phyloP scores from a whole-genome alignment of 2,888 invertebrate species.

The Caradrina kadenii region DNA sequence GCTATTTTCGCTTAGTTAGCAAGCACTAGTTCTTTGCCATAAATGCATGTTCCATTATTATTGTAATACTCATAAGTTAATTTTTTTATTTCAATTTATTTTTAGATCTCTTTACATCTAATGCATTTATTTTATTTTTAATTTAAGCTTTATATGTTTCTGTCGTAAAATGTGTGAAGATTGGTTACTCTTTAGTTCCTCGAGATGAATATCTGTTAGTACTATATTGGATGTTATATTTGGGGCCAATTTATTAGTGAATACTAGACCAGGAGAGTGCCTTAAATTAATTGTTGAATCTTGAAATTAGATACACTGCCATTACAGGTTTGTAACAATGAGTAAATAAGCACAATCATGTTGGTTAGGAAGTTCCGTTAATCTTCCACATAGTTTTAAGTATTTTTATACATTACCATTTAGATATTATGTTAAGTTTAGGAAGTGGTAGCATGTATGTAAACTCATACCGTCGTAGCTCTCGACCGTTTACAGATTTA shows the following conservation, averaged over 20 bases:
- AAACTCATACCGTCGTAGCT: conserved; percentile 67
- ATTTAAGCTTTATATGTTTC: conserved; percentile 77
- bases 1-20: conserved; percentile 90
- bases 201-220: conserved; percentile 74
- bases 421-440: conserved; percentile 85
- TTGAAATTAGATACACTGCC: conserved; percentile 78
- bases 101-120: conserved; percentile 90
- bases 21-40: conserved; percentile 90
- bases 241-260: conserved; percentile 80
- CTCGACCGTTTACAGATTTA: conserved; percentile 27
- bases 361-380: conserved; percentile 75
- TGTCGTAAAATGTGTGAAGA: conserved; percentile 76
- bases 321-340: conserved; percentile 70
- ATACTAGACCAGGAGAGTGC: conserved; percentile 80
- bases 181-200: conserved; percentile 81
- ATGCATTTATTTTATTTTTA: conserved; percentile 88
- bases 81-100: conserved; percentile 86
- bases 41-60: conserved; percentile 90
- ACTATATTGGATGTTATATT: conserved; percentile 74
- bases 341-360: conserved; percentile 74
- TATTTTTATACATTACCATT: conserved; percentile 89
- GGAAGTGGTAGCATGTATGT: conserved; percentile 74
- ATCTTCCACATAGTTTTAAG: conserved; percentile 88
- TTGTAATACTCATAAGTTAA: conserved; percentile 90
- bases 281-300: conserved; percentile 80